phyloP scores from a whole-genome alignment of 2,113 vertebrate genomes.

The Rhynchomys soricoides region DNA sequence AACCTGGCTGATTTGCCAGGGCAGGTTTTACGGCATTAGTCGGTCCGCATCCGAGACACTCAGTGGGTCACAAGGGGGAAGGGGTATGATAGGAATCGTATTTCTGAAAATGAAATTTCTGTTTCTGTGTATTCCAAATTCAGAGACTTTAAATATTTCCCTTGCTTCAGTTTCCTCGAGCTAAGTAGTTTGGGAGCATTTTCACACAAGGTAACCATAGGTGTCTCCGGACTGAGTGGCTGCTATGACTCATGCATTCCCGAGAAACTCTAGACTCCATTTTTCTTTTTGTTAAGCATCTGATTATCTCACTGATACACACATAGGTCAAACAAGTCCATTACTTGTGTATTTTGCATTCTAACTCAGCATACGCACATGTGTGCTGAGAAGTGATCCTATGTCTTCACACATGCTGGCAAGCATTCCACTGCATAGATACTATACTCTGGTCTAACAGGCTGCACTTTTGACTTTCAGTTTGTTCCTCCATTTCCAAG shows the following conservation, averaged over 20 bases:
- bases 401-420: neutral
- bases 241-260: neutral
- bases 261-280: neutral
- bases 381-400: neutral
- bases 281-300: slow-evolving; percentile 17
- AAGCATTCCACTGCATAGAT: neutral
- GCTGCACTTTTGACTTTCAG: slow-evolving; percentile 44
- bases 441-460: neutral
- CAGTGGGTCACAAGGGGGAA: neutral
- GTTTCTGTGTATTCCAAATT: slow-evolving; percentile 28
- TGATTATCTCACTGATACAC: neutral
- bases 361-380: neutral
- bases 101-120: slow-evolving; percentile 57
- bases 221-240: neutral
- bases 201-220: slow-evolving; percentile 3
- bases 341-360: neutral
- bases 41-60: slow-evolving; percentile 12
- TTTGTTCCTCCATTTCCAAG: neutral
- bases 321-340: slow-evolving; percentile 4
- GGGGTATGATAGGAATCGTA: neutral
- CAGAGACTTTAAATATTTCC: slow-evolving; percentile 9
- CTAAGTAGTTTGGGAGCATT: slow-evolving; percentile 7
- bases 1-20: neutral
- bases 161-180: slow-evolving; percentile 1
- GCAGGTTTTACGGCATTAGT: slow-evolving; percentile 24